A percentile compares a stretch with the other conserved stretches of the same genome.
Evolutionary conservation across 2,888 invertebrate genomes (phyloP).

Genomic region (Ichneumon xanthorius): DNA sequence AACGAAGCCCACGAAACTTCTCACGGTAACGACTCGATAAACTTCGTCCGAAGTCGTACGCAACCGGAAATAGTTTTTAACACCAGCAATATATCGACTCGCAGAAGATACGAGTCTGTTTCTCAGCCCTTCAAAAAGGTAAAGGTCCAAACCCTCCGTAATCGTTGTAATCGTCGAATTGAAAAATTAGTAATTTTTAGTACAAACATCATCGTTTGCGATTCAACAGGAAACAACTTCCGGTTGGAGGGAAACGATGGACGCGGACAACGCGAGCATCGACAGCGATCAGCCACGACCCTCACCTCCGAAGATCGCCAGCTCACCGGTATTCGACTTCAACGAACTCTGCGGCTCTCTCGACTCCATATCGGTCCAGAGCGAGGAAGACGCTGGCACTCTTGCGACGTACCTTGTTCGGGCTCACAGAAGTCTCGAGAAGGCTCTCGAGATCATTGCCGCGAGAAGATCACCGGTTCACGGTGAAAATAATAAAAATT

Average conservation of each 20-base stretch:
- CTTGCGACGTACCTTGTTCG: slow-evolving; percentile 71
- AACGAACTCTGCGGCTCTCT: slow-evolving; percentile 74
- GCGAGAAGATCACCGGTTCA: slow-evolving; percentile 47
- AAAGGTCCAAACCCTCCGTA: slow-evolving; percentile 28
- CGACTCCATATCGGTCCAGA: slow-evolving; percentile 75
- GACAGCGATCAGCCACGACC: slow-evolving; percentile 73
- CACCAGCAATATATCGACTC: not conserved
- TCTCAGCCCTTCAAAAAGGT: slow-evolving; percentile 40
- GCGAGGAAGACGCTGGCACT: slow-evolving; percentile 66
- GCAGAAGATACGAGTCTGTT: slow-evolving; percentile 24
- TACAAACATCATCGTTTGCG: not conserved
- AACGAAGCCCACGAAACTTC: slow-evolving; percentile 11
- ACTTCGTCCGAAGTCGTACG: slow-evolving; percentile 73
- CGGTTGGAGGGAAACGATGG: slow-evolving; percentile 70
- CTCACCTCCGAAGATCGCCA: slow-evolving; percentile 74
- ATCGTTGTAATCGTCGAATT: not conserved
- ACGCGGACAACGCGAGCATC: slow-evolving; percentile 61
- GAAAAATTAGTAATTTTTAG: not conserved
- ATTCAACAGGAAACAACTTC: slow-evolving; percentile 10
- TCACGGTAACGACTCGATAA: slow-evolving; percentile 13
- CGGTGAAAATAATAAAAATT: slow-evolving; percentile 29
- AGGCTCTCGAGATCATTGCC: slow-evolving; percentile 68
- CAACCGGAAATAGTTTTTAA: slow-evolving; percentile 70
- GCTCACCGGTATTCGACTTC: slow-evolving; percentile 71
- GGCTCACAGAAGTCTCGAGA: slow-evolving; percentile 71